These are phyloP conservation scores for Notechis scutatus DNA, from an alignment of 2,113 vertebrate species.

Conservation along the genomic window DNA sequence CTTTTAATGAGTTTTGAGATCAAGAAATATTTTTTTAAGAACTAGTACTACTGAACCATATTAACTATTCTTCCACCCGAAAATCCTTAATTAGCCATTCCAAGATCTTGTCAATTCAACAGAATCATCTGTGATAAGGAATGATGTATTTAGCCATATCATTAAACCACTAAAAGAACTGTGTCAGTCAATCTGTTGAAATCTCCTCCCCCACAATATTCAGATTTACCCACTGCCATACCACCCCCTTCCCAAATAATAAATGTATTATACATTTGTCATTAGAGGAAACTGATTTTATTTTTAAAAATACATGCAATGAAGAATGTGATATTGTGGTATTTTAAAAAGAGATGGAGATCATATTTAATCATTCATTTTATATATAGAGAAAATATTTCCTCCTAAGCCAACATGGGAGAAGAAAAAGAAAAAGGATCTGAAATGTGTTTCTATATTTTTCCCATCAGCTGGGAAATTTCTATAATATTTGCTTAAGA, in stretches of 20 bases:
- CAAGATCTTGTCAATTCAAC: background rate
- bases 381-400: background rate
- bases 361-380: background rate
- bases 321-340: constrained; percentile 4
- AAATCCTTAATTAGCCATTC: background rate
- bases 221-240: background rate
- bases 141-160: background rate
- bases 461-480: background rate
- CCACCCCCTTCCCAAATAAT: background rate
- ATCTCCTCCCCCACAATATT: background rate
- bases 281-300: background rate
- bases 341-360: background rate
- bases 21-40: background rate
- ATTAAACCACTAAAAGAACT: background rate
- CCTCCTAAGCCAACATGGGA: background rate
- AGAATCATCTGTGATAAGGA: background rate
- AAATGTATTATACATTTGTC: constrained; percentile 5
- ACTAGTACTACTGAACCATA: background rate
- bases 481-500: background rate
- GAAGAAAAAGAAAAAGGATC: background rate
- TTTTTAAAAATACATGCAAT: constrained; percentile 12
- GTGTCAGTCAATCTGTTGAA: background rate
- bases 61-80: background rate
- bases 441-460: background rate
- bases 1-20: background rate